Conservation (phyloP, 2,797 vertebrate species). For the Pantherophis alleghaniensis region DNA sequence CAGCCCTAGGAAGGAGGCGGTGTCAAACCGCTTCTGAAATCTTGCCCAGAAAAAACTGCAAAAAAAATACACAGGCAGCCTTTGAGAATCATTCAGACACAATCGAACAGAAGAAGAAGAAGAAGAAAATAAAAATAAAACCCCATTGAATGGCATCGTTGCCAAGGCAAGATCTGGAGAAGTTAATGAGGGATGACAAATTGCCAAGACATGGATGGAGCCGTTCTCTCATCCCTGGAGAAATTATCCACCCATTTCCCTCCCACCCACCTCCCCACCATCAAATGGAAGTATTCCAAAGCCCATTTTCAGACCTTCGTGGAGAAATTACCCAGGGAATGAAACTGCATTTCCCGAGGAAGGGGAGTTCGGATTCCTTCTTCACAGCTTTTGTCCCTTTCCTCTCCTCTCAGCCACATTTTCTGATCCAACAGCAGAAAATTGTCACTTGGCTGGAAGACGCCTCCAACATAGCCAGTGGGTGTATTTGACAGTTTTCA, state of each 20-base stretch:
- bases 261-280: fast-evolving
- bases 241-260: not conserved
- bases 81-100: not conserved
- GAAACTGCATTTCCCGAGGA: not conserved
- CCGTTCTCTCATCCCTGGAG: not conserved
- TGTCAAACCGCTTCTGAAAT: not conserved
- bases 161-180: not conserved
- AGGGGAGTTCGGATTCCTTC: slow-evolving; percentile 32
- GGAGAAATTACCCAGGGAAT: not conserved
- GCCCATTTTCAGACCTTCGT: not conserved
- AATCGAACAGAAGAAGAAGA: not conserved
- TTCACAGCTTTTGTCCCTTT: slow-evolving; percentile 15
- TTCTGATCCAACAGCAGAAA: slow-evolving; percentile 36
- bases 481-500: not conserved
- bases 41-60: not conserved
- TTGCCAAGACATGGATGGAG: not conserved
- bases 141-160: not conserved
- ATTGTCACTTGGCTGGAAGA: slow-evolving; percentile 47
- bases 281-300: not conserved
- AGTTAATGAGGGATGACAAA: not conserved
- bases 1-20: not conserved
- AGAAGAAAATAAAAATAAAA: not conserved
- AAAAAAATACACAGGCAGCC: not conserved
- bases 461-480: slow-evolving; percentile 40
- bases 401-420: slow-evolving; percentile 37